phyloP scores from a whole-genome alignment of 2,113 vertebrate genomes.

The Donacobius atricapilla region DNA sequence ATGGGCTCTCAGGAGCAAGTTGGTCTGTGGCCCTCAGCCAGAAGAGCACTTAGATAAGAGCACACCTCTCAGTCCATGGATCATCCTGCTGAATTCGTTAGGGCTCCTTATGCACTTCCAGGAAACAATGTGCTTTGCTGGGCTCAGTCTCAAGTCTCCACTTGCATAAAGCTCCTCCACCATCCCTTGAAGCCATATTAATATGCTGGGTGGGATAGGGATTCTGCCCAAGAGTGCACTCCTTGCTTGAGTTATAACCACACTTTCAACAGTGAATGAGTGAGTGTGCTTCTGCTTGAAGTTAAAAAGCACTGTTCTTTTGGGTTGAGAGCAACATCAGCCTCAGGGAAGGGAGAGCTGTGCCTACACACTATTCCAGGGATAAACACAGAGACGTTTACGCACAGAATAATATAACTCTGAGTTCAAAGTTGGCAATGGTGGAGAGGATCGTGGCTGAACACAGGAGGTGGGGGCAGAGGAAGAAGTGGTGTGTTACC shows the following conservation, averaged over 20 bases:
- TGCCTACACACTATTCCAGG: background rate
- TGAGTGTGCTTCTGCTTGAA: background rate
- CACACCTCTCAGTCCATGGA: background rate
- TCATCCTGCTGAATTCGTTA: background rate
- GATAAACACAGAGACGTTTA: background rate
- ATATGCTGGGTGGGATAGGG: background rate
- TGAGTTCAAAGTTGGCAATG: background rate
- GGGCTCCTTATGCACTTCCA: background rate
- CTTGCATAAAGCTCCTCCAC: background rate
- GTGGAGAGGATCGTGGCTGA: background rate
- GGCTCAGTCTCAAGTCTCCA: background rate
- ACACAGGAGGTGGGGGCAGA: background rate
- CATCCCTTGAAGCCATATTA: background rate
- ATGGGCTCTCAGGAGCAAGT: background rate
- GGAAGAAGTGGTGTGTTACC: background rate
- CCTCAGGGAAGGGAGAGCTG: background rate
- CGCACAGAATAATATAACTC: background rate
- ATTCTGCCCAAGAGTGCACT: background rate
- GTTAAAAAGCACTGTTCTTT: background rate
- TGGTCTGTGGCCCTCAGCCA: background rate
- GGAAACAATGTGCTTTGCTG: background rate
- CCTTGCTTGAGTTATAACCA: background rate
- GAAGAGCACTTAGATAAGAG: constrained; percentile 7
- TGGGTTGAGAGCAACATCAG: background rate
- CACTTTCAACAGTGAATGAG: background rate